Base-by-base conservation (phyloP, 2,113 vertebrate genomes). In the Xiphophorus couchianus region DNA sequence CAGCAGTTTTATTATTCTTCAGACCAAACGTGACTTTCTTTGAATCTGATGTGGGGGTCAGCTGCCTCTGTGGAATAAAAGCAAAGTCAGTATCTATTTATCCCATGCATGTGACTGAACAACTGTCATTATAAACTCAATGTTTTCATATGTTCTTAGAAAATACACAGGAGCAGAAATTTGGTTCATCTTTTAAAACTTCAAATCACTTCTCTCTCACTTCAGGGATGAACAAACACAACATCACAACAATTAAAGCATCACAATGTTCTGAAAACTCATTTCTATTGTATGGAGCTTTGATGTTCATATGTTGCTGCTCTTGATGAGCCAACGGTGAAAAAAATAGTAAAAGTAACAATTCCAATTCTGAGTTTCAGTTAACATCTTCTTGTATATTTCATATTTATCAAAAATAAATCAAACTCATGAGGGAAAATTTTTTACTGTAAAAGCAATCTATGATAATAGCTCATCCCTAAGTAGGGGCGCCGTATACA, bases 21-120 rank as follows among this genome's bases (percentile, higher is more conserved):
- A 92, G 87, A 12, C 90, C 90, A 19, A 93, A 93, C 0, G 90
- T 93, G 71, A 94, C 93, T 73, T 93, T 93, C 84, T 93, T 94
- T n/a, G 84, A 83, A 3, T 92, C 88, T 0, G 85, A 89, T 33
- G 27, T 78, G 2, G 89, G 76, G 37, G 77, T 85, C 60, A 27
- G 73, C 54, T 0, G 29, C 31, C 73, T 86, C 92, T 93, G 89
- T 62, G 25, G 69, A 81, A 70, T 13, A 65, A 66, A 82, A 72
- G 71, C 14, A 73, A 7, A 51, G 10, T 29, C 9, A 48, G 51
- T 25, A 10, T 58, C 8, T 17, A 17, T 51, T 19, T 4, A 51
- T 51, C 48, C 15, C 48, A 51, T 51, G 48, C 17, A 6, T 25
- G 51, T n/a, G 22, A 3, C 51, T 25, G 22, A 54, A 25, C 2